Evolutionary conservation across 2,797 vertebrate species (phyloP), one percentile per base, ranked within the genome.

Genomic region (Florisuga fusca): DNA sequence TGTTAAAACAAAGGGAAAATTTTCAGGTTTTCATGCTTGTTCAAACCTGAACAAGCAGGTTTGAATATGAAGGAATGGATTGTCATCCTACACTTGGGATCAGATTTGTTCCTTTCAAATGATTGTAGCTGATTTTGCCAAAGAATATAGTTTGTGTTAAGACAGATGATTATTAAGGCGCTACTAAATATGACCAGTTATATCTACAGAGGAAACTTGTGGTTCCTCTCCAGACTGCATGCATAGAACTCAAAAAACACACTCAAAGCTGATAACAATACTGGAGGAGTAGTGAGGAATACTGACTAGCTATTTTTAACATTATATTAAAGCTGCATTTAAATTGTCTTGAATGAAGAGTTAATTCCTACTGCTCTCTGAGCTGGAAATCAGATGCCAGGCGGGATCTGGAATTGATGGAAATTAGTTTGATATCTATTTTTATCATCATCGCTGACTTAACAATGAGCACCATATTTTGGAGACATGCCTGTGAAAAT

Each of bases 401-500:
- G 61, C 31, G 12, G 81, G 91, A 94, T 94, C 83, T 89, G 50
- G 71, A 94, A 91, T 38, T 94, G 94, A 96, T 96, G 93, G 83
- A 96, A 97, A 95, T 96, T 67, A 96, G 54, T 94, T 94, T 71
- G 48, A 76, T 84, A 88, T 72, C 95, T 97, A 97, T 97, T 97
- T 97, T 96, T 96, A 95, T 90, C 95, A 91, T 61, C 91, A 96
- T 91, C 85, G 68, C 89, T 94, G 95, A 96, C 91, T 96, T 96
- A 96, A 97, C 96, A 96, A 96, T 94, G 91, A 96, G 91, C 72
- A 96, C 95, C 95, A 91, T 91, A 96, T 94, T 96, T 94, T 94
- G 87, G 91, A 97, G 95, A 94, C 90, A 96, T 93, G 94, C 91
- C 87, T 94, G 89, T 94, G 94, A 94, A 97, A 97, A 96, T 96